Base-by-base conservation (phyloP, 2,113 vertebrate genomes). In the Eulemur macaco region DNA sequence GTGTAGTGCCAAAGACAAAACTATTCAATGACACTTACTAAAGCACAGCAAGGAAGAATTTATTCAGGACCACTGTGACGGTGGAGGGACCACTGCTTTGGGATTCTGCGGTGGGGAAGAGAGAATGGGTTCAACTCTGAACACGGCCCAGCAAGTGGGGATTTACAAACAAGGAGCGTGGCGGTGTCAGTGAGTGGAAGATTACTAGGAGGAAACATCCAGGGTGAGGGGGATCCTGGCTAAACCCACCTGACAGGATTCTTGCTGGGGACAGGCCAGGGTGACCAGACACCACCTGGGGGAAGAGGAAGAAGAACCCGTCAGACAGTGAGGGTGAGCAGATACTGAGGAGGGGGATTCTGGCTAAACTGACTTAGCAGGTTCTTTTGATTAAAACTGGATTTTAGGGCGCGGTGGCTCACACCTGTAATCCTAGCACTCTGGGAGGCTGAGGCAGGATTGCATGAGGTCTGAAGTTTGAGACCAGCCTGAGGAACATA, bases 11-110 rank as follows among this genome's bases (percentile, higher is more conserved):
- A 71, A 4, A n/a, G 52, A 54, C 45, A 54, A 23, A n/a, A 8
- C 1, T 9, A 27, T 9, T 25, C 29, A 2, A 9, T 37, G 34
- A 18, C 34, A 20, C 54, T 37, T 5, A 3, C 1, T 18, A 25
- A 18, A 47, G 54, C 11, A 21, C 2, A 17, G 39, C 0, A 3
- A 17, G 12, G 45, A 34, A 11, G 54, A 37, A 10, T 23, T 47
- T 29, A 5, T 25, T n/a, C 64, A 20, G 34, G 39, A 2, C 17
- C 80, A 45, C 18, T 0, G 15, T 31, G 3, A 11, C n/a, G 31
- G 77, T 42, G 10, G 6, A 17, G 23, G 31, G 31, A 6, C 25
- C 80, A 34, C 52, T 1, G 23, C 69, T 9, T 8, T 45, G 39
- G 78, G 34, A 1, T 17, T 52, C 11, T 37, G 20, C 13, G 45